Base-by-base conservation (phyloP, 2,888 invertebrate genomes). In the Orgyia antiqua region DNA sequence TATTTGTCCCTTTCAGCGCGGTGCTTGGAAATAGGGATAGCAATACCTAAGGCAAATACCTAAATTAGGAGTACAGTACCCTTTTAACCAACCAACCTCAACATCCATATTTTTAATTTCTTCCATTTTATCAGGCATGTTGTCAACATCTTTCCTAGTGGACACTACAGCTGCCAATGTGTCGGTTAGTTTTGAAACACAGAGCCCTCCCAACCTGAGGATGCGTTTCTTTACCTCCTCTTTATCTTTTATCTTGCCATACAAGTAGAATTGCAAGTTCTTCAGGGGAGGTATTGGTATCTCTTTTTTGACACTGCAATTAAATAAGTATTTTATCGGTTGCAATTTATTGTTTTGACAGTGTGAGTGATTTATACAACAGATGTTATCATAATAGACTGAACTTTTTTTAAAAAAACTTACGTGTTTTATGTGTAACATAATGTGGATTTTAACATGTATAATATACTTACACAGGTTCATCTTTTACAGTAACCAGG, bases 131-230 rank as follows among this genome's bases (percentile, higher is more conserved):
- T 77, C 78, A 2, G 79, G 74, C 86, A 90, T 90, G 54, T 90
- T 92, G 11, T 92, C 89, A 0, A 96, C 78, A 39, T 93, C 92
- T 6, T 80, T 88, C 59, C 79, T 61, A 2, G 89, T 91, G 1
- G 95, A 91, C 39, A 98, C 91, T 3, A 95, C 90, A 4, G 94
- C 96, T 18, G 93, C 92, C 0, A 91, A 73, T 10, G 89, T 88
- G 15, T 89, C 87, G 2, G 89, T 80, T 26, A 95, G 80, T 65
- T 91, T 92, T 2, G 83, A 82, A 0, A 87, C 84, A 0, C 94
- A 89, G 40, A 89, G 89, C 0, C 97, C 98, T 1, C 98, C 97
- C 29, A 96, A 68, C 37, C 89, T 89, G 11, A 88, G 63, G 23
- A 98, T 91, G 24, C 90, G 87, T 20, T 88, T 88, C 49, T 93